These are phyloP conservation scores for Falco naumanni DNA, from an alignment of 2,797 vertebrate genomes.

Conservation along the genomic window DNA sequence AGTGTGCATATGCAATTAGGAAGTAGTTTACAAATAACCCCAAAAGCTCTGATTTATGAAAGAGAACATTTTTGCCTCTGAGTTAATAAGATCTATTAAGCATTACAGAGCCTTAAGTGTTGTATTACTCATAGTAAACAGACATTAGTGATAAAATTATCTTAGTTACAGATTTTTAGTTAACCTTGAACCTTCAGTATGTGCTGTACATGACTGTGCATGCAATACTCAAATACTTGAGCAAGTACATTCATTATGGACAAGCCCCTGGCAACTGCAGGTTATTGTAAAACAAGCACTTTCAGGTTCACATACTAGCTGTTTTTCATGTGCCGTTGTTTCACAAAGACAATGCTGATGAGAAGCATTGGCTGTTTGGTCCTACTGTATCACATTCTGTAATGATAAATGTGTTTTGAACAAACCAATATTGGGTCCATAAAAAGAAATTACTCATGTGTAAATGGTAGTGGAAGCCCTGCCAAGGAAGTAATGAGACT, in stretches of 20 bases:
- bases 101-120: neutral
- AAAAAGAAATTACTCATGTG: slow-evolving; percentile 64
- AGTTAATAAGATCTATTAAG: neutral
- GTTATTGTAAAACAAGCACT: slow-evolving; percentile 7
- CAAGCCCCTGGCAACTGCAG: neutral
- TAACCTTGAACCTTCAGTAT: neutral
- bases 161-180: neutral
- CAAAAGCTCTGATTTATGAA: neutral
- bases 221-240: fast-evolving
- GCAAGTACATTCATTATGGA: neutral
- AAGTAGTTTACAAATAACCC: neutral
- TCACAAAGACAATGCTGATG: neutral
- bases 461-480: slow-evolving; percentile 45
- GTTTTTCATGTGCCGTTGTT: slow-evolving; percentile 20
- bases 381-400: slow-evolving; percentile 10
- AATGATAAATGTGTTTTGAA: slow-evolving; percentile 67
- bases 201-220: neutral
- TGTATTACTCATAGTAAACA: neutral
- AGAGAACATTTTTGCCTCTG: neutral
- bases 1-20: neutral
- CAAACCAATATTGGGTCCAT: slow-evolving; percentile 31
- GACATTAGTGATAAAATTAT: neutral
- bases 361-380: neutral
- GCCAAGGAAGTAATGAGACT: slow-evolving; percentile 52
- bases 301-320: neutral